Conservation (phyloP, 2,113 vertebrate genomes). For the Laticauda laticaudata region DNA sequence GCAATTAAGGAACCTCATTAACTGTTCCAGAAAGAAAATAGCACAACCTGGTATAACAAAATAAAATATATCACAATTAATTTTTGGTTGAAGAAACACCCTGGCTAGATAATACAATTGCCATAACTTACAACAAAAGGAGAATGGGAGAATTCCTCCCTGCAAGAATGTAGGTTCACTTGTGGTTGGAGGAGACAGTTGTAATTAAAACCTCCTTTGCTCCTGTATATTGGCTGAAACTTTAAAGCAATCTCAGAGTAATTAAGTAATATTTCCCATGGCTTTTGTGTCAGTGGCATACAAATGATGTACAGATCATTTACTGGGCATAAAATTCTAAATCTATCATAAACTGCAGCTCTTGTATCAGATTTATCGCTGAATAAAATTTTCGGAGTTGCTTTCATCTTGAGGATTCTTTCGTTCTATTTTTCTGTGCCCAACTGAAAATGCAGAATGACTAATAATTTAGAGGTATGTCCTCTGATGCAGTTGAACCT, state of each 20-base stretch:
- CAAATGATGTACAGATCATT: background rate
- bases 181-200: background rate
- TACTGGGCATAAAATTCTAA: background rate
- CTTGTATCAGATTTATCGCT: background rate
- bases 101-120: background rate
- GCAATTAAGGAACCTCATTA: constrained; percentile 17
- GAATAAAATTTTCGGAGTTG: background rate
- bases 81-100: background rate
- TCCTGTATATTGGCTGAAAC: background rate
- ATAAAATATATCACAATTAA: background rate
- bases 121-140: background rate
- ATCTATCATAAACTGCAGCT: background rate
- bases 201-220: background rate
- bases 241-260: background rate
- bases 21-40: background rate
- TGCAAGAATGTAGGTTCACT: background rate
- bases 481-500: background rate
- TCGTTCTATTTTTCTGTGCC: background rate
- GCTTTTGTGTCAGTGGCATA: background rate
- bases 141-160: background rate
- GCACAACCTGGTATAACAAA: background rate
- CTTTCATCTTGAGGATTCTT: background rate
- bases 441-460: background rate
- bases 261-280: background rate
- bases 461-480: background rate